Conservation (phyloP, 2,888 invertebrate species). For the Noctua fimbriata region DNA sequence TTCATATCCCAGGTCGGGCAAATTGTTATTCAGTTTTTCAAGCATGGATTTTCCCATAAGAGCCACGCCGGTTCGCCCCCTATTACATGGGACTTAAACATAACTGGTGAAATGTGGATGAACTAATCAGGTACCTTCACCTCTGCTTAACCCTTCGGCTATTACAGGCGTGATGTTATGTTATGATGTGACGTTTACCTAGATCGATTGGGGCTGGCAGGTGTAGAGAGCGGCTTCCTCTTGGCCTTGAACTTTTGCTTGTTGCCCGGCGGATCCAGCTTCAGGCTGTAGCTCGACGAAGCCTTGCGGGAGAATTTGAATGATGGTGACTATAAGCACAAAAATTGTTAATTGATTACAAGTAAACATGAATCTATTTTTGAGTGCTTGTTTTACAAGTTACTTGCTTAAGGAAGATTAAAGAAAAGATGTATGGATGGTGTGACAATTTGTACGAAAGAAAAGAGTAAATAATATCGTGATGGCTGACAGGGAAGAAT, state of each 20-base stretch:
- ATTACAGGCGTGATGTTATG: not conserved
- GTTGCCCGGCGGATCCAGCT: constrained; percentile 96
- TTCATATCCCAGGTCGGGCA: not conserved
- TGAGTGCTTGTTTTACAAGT: constrained; percentile 12
- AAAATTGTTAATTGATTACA: constrained; percentile 52
- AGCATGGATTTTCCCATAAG: not conserved
- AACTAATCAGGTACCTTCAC: not conserved
- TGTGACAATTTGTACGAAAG: not conserved
- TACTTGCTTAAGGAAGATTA: not conserved
- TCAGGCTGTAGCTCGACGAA: constrained; percentile 98
- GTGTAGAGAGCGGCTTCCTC: constrained; percentile 97
- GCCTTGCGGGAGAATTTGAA: constrained; percentile 99
- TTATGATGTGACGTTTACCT: constrained; percentile 57
- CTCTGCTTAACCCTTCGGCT: not conserved
- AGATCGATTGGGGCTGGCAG: constrained; percentile 96
- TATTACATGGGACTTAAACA: constrained; percentile 8
- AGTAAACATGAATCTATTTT: constrained; percentile 38
- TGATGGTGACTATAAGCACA: constrained; percentile 96
- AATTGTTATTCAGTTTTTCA: not conserved
- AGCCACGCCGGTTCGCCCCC: not conserved
- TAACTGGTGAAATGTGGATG: constrained; percentile 73
- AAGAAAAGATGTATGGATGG: not conserved
- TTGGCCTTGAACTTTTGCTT: constrained; percentile 97
- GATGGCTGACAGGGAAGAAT: not conserved
- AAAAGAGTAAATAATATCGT: not conserved